These are phyloP conservation scores for Manis javanica DNA, from an alignment of 2,797 vertebrate genomes.

Conservation along the genomic window DNA sequence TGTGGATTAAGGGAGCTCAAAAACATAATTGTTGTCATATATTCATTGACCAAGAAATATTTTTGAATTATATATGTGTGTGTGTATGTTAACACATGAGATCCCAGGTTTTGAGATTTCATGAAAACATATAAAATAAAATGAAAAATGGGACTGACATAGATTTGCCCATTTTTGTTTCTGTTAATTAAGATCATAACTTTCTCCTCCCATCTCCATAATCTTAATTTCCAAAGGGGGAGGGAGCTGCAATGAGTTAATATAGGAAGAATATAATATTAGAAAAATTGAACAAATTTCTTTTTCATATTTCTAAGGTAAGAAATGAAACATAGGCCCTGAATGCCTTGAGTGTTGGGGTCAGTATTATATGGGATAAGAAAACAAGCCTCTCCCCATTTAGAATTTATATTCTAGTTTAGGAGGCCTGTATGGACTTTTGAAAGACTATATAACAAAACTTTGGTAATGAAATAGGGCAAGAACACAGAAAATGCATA, in stretches of 20 bases:
- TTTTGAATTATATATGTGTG: background rate
- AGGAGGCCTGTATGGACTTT: background rate
- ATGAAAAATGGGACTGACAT: background rate
- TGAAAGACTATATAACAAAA: background rate
- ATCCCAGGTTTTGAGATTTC: background rate
- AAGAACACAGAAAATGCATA: background rate
- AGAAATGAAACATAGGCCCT: background rate
- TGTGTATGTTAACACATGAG: background rate
- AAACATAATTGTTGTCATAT: background rate
- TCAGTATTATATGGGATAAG: background rate
- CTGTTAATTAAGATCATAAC: background rate
- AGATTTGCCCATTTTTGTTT: background rate
- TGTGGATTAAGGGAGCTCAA: background rate
- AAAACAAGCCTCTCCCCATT: background rate
- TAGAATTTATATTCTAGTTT: background rate
- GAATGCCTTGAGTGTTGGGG: background rate
- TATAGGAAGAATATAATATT: background rate
- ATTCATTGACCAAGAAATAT: background rate
- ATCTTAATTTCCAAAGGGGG: background rate
- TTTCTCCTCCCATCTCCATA: background rate
- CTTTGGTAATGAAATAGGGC: background rate
- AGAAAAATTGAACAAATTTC: background rate
- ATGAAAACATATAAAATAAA: background rate
- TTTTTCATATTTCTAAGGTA: background rate
- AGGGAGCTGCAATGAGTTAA: background rate